phyloP scores from a whole-genome alignment of 2,888 invertebrate genomes.

The Megamerina dolium region DNA sequence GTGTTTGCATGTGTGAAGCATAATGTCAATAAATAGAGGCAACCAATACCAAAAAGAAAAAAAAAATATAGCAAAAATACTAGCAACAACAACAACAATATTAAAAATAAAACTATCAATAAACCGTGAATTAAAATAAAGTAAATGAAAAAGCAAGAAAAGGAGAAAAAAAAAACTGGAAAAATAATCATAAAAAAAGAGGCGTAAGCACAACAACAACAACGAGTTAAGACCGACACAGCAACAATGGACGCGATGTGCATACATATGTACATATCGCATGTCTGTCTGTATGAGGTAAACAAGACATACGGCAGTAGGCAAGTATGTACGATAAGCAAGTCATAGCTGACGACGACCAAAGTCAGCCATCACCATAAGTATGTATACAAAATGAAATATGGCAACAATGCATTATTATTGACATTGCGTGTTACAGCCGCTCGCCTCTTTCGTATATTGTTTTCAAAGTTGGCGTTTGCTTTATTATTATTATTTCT shows the following conservation, averaged over 20 bases:
- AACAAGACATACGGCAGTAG: no score
- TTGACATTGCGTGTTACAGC: background rate
- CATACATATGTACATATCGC: no score
- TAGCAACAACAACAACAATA: background rate
- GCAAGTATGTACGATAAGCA: no score
- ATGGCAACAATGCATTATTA: constrained; percentile 13
- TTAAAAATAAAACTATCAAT: background rate
- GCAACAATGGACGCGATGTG: background rate
- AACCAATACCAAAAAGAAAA: background rate
- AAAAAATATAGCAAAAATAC: background rate
- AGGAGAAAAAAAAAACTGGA: background rate
- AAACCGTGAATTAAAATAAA: background rate
- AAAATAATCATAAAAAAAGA: background rate
- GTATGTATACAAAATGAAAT: constrained; percentile 12
- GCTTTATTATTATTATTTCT: background rate
- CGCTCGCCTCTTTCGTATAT: background rate
- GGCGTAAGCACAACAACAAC: background rate
- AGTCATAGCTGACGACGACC: no score
- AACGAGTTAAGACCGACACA: background rate
- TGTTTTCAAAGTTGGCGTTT: background rate
- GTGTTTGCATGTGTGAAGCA: no score
- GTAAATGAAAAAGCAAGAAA: no score
- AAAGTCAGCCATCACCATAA: no score
- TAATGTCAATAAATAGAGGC: no score
- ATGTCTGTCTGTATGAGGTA: no score